Percentiles rank a stretch among this genome's conserved stretches.
These are phyloP conservation scores for Protonibea diacanthus DNA, from an alignment of 2,797 vertebrate genomes.

Conservation along the genomic window DNA sequence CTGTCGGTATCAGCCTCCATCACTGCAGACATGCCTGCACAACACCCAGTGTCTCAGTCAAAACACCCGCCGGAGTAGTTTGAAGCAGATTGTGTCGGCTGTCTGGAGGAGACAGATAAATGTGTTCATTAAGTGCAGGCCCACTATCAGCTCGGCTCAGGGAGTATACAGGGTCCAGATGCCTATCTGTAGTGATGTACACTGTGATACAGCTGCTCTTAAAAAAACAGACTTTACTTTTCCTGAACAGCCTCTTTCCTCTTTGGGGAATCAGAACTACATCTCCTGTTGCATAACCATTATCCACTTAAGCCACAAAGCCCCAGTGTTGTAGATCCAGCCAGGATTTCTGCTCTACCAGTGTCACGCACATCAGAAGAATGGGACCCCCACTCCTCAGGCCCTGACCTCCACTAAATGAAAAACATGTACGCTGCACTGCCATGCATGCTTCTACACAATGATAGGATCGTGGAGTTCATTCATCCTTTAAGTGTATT, in stretches of 20 bases:
- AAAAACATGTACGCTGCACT: constrained; percentile 17
- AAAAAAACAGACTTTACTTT: too few relatives aligned
- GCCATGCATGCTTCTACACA: not conserved
- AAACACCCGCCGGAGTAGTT: not conserved
- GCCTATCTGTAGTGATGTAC: not conserved
- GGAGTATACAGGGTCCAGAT: not conserved
- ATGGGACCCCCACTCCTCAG: constrained; percentile 11
- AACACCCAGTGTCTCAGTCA: not conserved
- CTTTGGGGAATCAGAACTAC: not conserved
- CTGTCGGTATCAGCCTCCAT: not conserved
- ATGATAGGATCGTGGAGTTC: constrained; percentile 14
- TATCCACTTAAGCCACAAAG: constrained; percentile 49
- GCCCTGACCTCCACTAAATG: constrained; percentile 25
- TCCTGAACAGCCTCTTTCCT: not conserved
- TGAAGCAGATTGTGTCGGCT: not conserved
- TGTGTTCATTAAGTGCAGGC: not conserved
- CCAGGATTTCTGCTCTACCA: constrained; percentile 32
- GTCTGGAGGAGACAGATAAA: not conserved
- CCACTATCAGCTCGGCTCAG: not conserved
- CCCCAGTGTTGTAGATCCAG: constrained; percentile 24
- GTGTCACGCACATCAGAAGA: constrained; percentile 49
- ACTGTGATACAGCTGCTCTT: not conserved
- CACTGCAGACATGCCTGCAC: not conserved
- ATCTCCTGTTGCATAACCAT: constrained; percentile 44
- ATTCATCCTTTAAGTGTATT: constrained; percentile 22